Percentiles rank a stretch among this genome's conserved stretches.
These are phyloP conservation scores for Mactra quadrangularis DNA, from an alignment of 1,140 invertebrate species.

Conservation along the genomic window DNA sequence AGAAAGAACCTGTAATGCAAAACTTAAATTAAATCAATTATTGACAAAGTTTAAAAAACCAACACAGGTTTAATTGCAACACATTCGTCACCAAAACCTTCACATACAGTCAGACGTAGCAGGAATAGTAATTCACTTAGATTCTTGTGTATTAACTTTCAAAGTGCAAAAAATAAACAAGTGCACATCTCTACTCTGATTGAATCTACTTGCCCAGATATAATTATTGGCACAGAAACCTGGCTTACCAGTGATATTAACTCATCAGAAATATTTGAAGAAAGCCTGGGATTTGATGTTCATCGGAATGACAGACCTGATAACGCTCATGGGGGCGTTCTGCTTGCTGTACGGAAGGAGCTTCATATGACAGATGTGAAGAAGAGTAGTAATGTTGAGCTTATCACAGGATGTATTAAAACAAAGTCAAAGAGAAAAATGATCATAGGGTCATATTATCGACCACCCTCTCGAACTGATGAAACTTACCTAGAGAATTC, in stretches of 20 bases:
- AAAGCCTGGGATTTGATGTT: too few species aligned
- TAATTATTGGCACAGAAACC: too few species aligned
- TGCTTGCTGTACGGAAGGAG: constrained; percentile 1
- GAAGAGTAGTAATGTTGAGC: neutral
- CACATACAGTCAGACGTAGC: too few species aligned
- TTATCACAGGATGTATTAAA: constrained; percentile 9
- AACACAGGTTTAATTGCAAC: too few species aligned
- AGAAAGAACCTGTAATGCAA: too few species aligned
- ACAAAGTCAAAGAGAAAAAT: neutral
- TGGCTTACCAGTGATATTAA: too few species aligned
- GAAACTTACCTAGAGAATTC: neutral
- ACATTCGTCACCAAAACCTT: constrained; percentile 29
- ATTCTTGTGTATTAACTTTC: too few species aligned
- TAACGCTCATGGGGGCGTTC: constrained; percentile 20
- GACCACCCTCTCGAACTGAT: neutral
- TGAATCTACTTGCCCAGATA: too few species aligned
- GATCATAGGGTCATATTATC: neutral
- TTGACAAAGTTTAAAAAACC: too few species aligned
- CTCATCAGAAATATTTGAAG: too few species aligned
- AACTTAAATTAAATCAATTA: too few species aligned
- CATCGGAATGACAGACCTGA: constrained; percentile 18
- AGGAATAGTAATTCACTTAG: constrained; percentile 8
- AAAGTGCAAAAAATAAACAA: constrained; percentile 10
- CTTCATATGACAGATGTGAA: too few species aligned
- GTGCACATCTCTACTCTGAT: constrained; percentile 9